Evolutionary conservation across 2,797 vertebrate species (phyloP), one percentile per base, ranked within the genome.

Genomic region (Hylomyscus alleni): DNA sequence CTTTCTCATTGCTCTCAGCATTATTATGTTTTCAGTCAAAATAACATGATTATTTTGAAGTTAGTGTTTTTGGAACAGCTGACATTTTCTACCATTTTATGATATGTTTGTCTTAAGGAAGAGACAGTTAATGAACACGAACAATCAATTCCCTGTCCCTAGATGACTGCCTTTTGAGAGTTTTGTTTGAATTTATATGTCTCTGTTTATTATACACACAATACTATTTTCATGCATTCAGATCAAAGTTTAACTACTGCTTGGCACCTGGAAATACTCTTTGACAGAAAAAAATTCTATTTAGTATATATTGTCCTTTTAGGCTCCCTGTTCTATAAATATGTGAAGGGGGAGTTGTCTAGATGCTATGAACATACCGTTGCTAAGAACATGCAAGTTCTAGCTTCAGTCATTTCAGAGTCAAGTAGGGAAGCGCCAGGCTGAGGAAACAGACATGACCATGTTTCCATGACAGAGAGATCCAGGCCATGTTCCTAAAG

Each of bases 51-150:
- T 75, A 76, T 75, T 72, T 85, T 97, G 54, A 58, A 76, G 72
- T 90, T 29, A 94, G 24, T 83, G 47, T 22, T 78, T 83, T 78
- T 60, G 73, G 81, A 91, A 54, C 2, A 87, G 47, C 17, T 31
- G 69, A 65, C 13, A 34, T 80, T 94, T 77, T 73, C 9, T 77
- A 3, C 69, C 26, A 29, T 84, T 34, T 65, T 87, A 31, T 80
- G 82, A 31, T 13, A 84, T 78, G 29, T 84, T 94, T 95, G 58
- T 78, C 65, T 94, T 91, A 94, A 58, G 93, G 95, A 84, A 75
- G 26, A 94, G 34, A 95, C 90, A 82, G 8, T 12, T n/a, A 82
- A 19, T 87, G 92, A 92, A 92, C 5, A 69, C 75, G 26, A 91
- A 4, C 14, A 10, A 86, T 58, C 26, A 40, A 75, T 73, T 95